phyloP scores from a whole-genome alignment of 2,888 invertebrate genomes.

The Rhingia campestris region DNA sequence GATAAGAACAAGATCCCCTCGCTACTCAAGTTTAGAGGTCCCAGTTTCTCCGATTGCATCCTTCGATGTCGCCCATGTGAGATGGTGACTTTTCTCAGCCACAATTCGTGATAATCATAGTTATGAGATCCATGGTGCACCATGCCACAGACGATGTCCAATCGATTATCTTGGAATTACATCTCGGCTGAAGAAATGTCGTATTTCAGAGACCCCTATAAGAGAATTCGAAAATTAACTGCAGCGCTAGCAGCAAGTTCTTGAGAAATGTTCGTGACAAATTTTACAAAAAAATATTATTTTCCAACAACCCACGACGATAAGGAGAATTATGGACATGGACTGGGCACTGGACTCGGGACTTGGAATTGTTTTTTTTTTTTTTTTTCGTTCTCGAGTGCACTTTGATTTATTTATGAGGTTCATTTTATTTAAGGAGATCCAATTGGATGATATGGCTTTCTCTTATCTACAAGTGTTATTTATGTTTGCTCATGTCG shows the following conservation, averaged over 20 bases:
- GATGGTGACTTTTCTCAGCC: constrained; percentile 16
- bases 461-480: constrained; percentile 61
- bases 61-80: background rate
- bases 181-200: constrained; percentile 25
- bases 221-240: constrained; percentile 31
- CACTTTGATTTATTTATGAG: constrained; percentile 67
- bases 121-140: constrained; percentile 44
- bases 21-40: constrained; percentile 14
- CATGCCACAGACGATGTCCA: constrained; percentile 15
- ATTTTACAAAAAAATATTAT: constrained; percentile 64
- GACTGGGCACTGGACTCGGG: constrained; percentile 19
- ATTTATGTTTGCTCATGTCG: constrained; percentile 58
- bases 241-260: constrained; percentile 38
- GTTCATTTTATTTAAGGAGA: constrained; percentile 55
- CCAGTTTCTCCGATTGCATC: constrained; percentile 62
- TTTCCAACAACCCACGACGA: constrained; percentile 63
- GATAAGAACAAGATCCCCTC: constrained; percentile 45
- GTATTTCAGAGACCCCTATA: background rate
- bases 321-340: constrained; percentile 67
- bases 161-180: constrained; percentile 66
- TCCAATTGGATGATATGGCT: constrained; percentile 59
- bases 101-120: constrained; percentile 52
- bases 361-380: background rate
- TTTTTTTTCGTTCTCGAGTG: constrained; percentile 38
- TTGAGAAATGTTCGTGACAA: constrained; percentile 70